A percentile compares a stretch with the other conserved stretches of the same genome.
Evolutionary conservation across 2,113 vertebrate species (phyloP).

Genomic region (rat (Rattus norvegicus)): GRCr8 NC_086019.1:4721001-4721500

Average conservation of each 20-base stretch:
- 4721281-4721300: neutral
- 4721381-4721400: neutral
- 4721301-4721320: neutral
- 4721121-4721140: neutral
- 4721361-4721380: neutral
- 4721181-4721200: neutral
- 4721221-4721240: neutral
- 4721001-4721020: neutral
- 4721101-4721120: neutral
- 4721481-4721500: neutral
- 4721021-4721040: neutral
- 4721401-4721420: neutral
- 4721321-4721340: neutral
- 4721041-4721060: neutral
- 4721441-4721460: neutral
- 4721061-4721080: neutral
- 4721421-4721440: neutral
- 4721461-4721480: neutral
- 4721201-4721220: neutral
- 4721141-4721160: neutral
- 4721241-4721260: neutral
- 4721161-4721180: neutral
- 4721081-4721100: neutral
- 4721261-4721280: neutral
- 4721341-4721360: neutral